Conservation (phyloP, 2,888 invertebrate species). For the Polydrusus tereticollis region DNA sequence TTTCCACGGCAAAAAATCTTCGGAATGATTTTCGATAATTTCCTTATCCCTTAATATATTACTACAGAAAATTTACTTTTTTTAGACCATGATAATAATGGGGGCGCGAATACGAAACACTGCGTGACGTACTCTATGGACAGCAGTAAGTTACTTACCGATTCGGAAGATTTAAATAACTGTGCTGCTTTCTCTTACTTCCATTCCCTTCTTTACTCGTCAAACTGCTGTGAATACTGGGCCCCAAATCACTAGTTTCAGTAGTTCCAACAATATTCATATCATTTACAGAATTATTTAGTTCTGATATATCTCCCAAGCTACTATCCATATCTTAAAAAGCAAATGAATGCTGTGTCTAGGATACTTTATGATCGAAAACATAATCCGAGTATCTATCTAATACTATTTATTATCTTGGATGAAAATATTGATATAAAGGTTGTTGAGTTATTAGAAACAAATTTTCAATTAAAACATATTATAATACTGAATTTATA, state of each 20-base stretch:
- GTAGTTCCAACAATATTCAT: constrained; percentile 6
- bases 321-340: constrained; percentile 52
- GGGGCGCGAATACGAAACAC: too few relatives aligned
- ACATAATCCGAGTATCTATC: not conserved
- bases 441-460: not conserved
- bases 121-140: not conserved
- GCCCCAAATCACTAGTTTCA: constrained; percentile 55
- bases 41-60: too few relatives aligned
- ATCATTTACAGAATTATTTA: constrained; percentile 33
- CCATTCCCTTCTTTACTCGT: constrained; percentile 30
- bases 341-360: not conserved
- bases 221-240: constrained; percentile 50
- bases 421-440: not conserved
- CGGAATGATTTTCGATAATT: too few relatives aligned
- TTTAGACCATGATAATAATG: too few relatives aligned
- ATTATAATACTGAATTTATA: too few relatives aligned
- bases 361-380: not conserved
- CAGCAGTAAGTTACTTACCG: constrained; percentile 43
- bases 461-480: too few relatives aligned
- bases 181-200: constrained; percentile 27
- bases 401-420: not conserved
- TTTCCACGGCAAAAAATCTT: too few relatives aligned
- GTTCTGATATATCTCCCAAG: constrained; percentile 49
- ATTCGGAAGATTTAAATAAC: constrained; percentile 41
- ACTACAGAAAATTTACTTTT: too few relatives aligned